Percentiles rank a stretch among this genome's conserved stretches.
Evolutionary conservation across 2,113 vertebrate species (phyloP).

Genomic region (zebrafish (Danio rerio)): GRCz12tu NC_133181.1:1448501-1449000

Average conservation of each 20-base stretch:
- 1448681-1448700: neutral
- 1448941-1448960: no score
- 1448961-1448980: no score
- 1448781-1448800: neutral
- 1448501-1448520: neutral
- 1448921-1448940: no score
- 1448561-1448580: neutral
- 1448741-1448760: neutral
- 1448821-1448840: no score
- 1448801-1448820: neutral
- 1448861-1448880: no score
- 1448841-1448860: no score
- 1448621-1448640: neutral
- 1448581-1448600: neutral
- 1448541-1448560: neutral
- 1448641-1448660: neutral
- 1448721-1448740: neutral
- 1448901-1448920: no score
- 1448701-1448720: neutral
- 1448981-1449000: no score
- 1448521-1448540: neutral
- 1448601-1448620: neutral
- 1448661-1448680: neutral
- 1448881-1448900: no score
- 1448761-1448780: neutral